Conservation (phyloP, 1,140 invertebrate species). For the Onthophagus taurus region DNA sequence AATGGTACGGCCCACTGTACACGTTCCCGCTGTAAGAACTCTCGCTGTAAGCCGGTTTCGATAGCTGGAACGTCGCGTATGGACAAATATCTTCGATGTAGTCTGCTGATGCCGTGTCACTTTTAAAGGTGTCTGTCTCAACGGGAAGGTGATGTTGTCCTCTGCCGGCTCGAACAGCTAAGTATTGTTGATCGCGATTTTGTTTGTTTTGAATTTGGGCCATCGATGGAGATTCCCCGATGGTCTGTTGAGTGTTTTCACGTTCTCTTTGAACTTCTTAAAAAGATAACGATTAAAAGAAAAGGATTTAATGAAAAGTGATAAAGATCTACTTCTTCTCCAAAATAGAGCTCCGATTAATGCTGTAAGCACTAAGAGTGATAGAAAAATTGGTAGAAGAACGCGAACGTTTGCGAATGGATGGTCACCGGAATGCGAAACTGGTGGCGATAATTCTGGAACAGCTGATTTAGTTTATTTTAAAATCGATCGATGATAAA, state of each 20-base stretch:
- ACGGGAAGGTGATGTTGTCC: slow-evolving; percentile 36
- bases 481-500: not conserved
- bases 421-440: slow-evolving; percentile 48
- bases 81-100: slow-evolving; percentile 87
- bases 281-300: not conserved
- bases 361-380: slow-evolving; percentile 53
- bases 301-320: not conserved
- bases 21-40: slow-evolving; percentile 83
- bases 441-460: slow-evolving; percentile 49
- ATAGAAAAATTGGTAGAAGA: slow-evolving; percentile 56
- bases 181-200: slow-evolving; percentile 63
- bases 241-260: slow-evolving; percentile 35
- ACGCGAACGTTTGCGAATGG: slow-evolving; percentile 61
- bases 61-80: slow-evolving; percentile 82
- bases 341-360: slow-evolving; percentile 51
- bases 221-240: slow-evolving; percentile 58
- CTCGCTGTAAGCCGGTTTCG: slow-evolving; percentile 75
- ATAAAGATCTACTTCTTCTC: slow-evolving; percentile 46
- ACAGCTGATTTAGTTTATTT: slow-evolving; percentile 28
- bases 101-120: slow-evolving; percentile 43
- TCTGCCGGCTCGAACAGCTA: slow-evolving; percentile 44
- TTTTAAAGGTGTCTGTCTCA: slow-evolving; percentile 23
- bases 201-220: slow-evolving; percentile 67
- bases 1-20: slow-evolving; percentile 73
- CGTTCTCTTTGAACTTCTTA: slow-evolving; percentile 38